Conservation (phyloP, 2,113 vertebrate species). For the Porphyrio hochstetteri region DNA sequence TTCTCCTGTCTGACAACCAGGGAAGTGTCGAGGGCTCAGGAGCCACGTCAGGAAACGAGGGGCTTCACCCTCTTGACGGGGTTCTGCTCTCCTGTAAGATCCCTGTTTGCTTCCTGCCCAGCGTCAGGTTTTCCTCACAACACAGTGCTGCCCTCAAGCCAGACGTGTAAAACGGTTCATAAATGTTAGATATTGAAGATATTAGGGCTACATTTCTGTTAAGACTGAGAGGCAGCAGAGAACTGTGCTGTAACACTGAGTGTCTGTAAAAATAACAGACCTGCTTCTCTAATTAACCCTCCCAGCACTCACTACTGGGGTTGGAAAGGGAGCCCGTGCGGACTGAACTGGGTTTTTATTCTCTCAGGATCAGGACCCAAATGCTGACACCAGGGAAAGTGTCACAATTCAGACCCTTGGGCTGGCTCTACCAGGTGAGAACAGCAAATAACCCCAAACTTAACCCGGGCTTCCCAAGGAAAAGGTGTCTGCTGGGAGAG, state of each 20-base stretch:
- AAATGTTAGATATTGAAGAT: no score
- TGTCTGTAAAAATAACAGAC: neutral
- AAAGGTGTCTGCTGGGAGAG: neutral
- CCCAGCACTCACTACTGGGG: neutral
- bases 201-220: neutral
- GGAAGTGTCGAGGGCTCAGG: neutral
- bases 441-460: no score
- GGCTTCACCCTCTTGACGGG: neutral
- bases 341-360: neutral
- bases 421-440: neutral
- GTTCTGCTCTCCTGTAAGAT: neutral
- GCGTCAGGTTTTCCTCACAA: accelerated
- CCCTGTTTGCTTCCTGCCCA: neutral
- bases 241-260: no score
- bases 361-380: neutral
- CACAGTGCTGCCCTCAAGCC: no score
- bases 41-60: accelerated
- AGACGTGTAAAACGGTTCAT: neutral
- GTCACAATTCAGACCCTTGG: neutral
- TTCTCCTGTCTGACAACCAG: neutral
- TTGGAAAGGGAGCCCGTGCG: neutral
- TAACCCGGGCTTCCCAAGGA: no score
- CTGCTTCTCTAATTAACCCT: neutral
- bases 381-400: neutral
- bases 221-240: neutral